Conservation (phyloP, 2,888 invertebrate genomes). For the Syrphus vitripennis region DNA sequence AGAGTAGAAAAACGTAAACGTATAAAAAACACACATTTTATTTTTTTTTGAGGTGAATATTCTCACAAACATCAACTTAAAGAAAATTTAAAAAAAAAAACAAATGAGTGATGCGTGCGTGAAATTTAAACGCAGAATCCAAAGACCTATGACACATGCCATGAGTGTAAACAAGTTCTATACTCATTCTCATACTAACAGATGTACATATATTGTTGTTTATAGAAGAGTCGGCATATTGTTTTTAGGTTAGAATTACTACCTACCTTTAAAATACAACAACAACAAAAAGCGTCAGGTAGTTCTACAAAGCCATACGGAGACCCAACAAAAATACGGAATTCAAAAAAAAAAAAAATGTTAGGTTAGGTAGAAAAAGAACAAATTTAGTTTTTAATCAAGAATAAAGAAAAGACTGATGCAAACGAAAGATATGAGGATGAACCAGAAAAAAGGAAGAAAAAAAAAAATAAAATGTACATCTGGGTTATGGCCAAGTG, state of each 20-base stretch:
- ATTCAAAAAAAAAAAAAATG: neutral
- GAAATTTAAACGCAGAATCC: slow-evolving; percentile 1
- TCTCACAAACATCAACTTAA: neutral
- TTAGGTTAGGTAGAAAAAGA: slow-evolving; percentile 8
- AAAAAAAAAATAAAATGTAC: neutral
- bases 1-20: neutral
- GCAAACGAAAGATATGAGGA: neutral
- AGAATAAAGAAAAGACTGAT: too few species aligned
- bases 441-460: neutral
- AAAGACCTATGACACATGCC: slow-evolving; percentile 3
- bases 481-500: slow-evolving; percentile 24
- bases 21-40: neutral
- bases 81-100: neutral
- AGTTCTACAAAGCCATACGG: neutral
- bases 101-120: neutral
- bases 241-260: too few species aligned
- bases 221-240: slow-evolving; percentile 13
- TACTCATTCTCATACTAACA: neutral
- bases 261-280: neutral
- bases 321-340: neutral
- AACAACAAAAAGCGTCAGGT: slow-evolving; percentile 5
- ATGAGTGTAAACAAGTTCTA: slow-evolving; percentile 13
- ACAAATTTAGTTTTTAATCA: neutral
- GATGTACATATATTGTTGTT: neutral
- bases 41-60: neutral